Percentiles rank a stretch among this genome's conserved stretches.
Evolutionary conservation across 2,888 invertebrate species (phyloP).

Genomic region (Lypha dubia): DNA sequence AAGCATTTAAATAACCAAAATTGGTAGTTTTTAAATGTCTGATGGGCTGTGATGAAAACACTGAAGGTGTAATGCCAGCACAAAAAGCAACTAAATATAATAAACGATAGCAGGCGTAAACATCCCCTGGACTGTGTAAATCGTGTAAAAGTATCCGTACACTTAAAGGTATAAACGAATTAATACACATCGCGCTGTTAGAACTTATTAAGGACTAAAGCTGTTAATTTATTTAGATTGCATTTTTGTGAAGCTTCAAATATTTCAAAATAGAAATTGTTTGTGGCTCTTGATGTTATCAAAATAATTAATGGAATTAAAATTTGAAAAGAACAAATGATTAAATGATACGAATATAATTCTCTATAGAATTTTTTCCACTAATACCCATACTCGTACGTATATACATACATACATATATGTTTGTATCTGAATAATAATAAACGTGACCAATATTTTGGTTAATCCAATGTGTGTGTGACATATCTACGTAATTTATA

Average conservation of each 20-base stretch:
- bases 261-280: neutral
- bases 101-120: slow-evolving; percentile 77
- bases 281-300: slow-evolving; percentile 46
- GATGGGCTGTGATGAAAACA: slow-evolving; percentile 62
- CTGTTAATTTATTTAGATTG: neutral
- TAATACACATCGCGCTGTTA: slow-evolving; percentile 72
- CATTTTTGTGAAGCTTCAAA: neutral
- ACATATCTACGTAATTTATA: too few species aligned
- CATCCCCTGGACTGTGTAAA: slow-evolving; percentile 74
- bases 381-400: neutral
- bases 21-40: slow-evolving; percentile 64
- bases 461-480: too few species aligned
- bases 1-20: slow-evolving; percentile 74
- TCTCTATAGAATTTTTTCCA: neutral
- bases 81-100: slow-evolving; percentile 74
- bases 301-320: slow-evolving; percentile 57
- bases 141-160: slow-evolving; percentile 61
- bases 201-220: slow-evolving; percentile 17
- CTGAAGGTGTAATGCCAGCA: slow-evolving; percentile 77
- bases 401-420: too few species aligned
- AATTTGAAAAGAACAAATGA: slow-evolving; percentile 6
- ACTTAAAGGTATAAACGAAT: slow-evolving; percentile 50
- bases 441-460: too few species aligned
- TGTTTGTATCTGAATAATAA: neutral
- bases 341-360: neutral